Percentiles rank a stretch among this genome's conserved stretches.
These are phyloP conservation scores for Argyrosomus japonicus DNA, from an alignment of 2,113 vertebrate genomes.

Conservation along the genomic window DNA sequence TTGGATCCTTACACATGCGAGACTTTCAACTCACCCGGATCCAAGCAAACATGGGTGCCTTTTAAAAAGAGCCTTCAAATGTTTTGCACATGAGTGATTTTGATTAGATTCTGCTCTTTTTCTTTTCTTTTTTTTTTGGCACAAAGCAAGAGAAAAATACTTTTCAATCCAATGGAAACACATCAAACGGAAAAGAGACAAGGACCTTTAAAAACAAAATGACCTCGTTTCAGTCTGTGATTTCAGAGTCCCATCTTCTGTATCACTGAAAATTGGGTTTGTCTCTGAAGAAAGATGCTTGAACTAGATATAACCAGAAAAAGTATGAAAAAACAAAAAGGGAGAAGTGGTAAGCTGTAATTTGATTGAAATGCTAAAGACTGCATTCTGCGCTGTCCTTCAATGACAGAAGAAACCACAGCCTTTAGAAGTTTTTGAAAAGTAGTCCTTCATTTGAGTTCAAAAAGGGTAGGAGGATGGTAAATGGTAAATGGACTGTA, in stretches of 20 bases:
- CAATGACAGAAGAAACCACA: slow-evolving; percentile 13
- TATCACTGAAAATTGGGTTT: not conserved
- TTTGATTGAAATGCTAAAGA: slow-evolving; percentile 11
- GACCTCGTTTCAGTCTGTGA: slow-evolving; percentile 19
- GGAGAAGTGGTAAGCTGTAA: slow-evolving; percentile 20
- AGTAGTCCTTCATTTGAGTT: slow-evolving; percentile 12
- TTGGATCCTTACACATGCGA: not conserved
- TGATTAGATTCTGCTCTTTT: not conserved
- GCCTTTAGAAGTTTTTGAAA: slow-evolving; percentile 40
- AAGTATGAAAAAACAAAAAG: not conserved
- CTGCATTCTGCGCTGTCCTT: not conserved
- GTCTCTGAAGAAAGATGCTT: slow-evolving; percentile 15
- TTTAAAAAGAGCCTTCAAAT: not conserved
- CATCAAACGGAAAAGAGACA: slow-evolving; percentile 27
- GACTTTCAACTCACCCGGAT: not conserved
- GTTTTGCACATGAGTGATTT: not conserved
- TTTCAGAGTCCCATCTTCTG: slow-evolving; percentile 26
- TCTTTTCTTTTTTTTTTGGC: not conserved
- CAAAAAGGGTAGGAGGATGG: slow-evolving; percentile 15
- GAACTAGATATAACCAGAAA: not conserved
- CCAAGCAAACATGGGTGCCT: not conserved
- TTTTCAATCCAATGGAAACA: not conserved
- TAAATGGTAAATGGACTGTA: too few species aligned
- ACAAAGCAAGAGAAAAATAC: not conserved
- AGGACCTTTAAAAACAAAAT: slow-evolving; percentile 8